A percentile compares a stretch with the other conserved stretches of the same genome.
These are phyloP conservation scores for Anadara kagoshimensis DNA, from an alignment of 1,140 invertebrate genomes.

Conservation along the genomic window DNA sequence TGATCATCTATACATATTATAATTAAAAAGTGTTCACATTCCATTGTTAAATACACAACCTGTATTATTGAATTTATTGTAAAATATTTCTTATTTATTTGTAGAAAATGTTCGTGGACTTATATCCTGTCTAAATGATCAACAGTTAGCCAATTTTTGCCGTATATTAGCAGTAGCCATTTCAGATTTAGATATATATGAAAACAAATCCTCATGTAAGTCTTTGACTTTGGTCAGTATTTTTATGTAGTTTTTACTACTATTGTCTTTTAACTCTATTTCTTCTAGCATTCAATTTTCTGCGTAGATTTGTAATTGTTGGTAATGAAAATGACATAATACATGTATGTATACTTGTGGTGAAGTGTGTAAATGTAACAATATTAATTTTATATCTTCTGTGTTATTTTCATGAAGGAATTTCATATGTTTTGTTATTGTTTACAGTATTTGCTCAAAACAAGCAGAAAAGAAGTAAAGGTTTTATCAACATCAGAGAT, in stretches of 20 bases:
- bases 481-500: constrained; percentile 71
- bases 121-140: constrained; percentile 64
- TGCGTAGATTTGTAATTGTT: neutral
- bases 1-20: too few species aligned
- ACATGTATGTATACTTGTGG: neutral
- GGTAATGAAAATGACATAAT: too few species aligned
- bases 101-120: constrained; percentile 67
- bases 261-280: neutral
- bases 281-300: neutral
- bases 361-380: neutral
- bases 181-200: constrained; percentile 73
- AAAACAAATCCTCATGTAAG: constrained; percentile 73
- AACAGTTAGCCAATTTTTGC: constrained; percentile 71
- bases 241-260: neutral
- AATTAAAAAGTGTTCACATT: too few species aligned
- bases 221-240: neutral
- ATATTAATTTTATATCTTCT: too few species aligned
- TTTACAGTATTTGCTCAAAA: constrained; percentile 71
- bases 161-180: constrained; percentile 72
- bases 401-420: too few species aligned
- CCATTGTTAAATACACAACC: too few species aligned
- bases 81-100: constrained; percentile 28
- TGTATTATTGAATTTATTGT: too few species aligned
- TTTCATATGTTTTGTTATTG: constrained; percentile 1
- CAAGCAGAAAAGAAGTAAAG: constrained; percentile 71